Percentiles rank a stretch among this genome's conserved stretches.
Conservation (phyloP, 2,113 vertebrate genomes). For the Otis tarda region DNA sequence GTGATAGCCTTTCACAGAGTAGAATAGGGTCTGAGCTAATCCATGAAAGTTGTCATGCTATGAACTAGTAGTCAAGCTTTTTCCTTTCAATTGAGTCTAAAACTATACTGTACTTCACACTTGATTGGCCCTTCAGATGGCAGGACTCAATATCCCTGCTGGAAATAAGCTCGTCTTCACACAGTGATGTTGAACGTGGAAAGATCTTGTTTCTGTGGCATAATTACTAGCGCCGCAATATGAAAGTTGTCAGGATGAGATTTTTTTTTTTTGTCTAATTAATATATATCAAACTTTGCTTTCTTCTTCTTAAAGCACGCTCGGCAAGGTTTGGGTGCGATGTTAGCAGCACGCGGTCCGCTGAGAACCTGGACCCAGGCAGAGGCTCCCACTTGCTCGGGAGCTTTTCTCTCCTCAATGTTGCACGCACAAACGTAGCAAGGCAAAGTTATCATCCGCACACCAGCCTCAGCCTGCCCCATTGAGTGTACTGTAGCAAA, state of each 20-base stretch:
- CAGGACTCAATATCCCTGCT: slow-evolving; percentile 93
- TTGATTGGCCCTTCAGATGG: slow-evolving; percentile 95
- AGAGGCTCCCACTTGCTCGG: not conserved
- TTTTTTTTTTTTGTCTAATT: slow-evolving; percentile 28
- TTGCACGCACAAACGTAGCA: slow-evolving; percentile 62
- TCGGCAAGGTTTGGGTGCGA: not conserved
- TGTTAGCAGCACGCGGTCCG: not conserved
- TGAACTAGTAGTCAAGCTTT: slow-evolving; percentile 95
- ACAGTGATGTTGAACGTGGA: slow-evolving; percentile 86
- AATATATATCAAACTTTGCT: slow-evolving; percentile 51
- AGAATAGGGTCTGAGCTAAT: slow-evolving; percentile 99
- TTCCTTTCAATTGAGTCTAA: slow-evolving; percentile 94
- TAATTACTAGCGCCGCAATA: slow-evolving; percentile 85
- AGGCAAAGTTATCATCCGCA: slow-evolving; percentile 68
- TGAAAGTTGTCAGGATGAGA: slow-evolving; percentile 68
- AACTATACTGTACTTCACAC: slow-evolving; percentile 95
- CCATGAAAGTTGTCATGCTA: slow-evolving; percentile 98
- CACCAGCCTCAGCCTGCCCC: slow-evolving; percentile 61
- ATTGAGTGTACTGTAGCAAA: slow-evolving; percentile 75
- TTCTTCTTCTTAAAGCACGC: not conserved
- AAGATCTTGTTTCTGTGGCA: slow-evolving; percentile 89
- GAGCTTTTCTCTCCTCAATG: slow-evolving; percentile 55
- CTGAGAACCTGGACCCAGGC: not conserved
- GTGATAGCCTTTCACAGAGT: slow-evolving; percentile 92
- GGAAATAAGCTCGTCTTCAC: slow-evolving; percentile 89